Conservation (phyloP, 2,113 vertebrate species). For the Anarrhichthys ocellatus region DNA sequence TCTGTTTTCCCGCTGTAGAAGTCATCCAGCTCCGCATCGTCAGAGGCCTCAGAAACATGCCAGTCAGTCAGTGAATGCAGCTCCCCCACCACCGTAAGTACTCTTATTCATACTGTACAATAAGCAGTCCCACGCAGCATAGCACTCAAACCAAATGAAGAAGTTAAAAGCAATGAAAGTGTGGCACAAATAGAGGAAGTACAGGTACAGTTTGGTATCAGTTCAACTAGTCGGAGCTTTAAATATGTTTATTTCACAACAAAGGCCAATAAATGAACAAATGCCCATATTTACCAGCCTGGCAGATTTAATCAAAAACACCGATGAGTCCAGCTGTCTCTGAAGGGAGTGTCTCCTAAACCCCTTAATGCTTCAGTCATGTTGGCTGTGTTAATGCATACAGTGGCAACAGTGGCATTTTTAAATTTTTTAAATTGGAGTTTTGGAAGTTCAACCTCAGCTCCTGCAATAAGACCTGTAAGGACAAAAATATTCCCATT, state of each 20-base stretch:
- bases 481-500: neutral
- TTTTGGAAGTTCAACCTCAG: neutral
- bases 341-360: neutral
- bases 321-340: neutral
- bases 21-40: conserved; percentile 97
- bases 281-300: neutral
- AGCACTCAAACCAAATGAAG: neutral
- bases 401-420: neutral
- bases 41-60: conserved; percentile 97
- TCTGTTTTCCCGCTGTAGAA: conserved; percentile 82
- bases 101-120: neutral
- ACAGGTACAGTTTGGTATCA: neutral
- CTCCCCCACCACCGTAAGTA: conserved; percentile 96
- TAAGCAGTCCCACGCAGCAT: no score
- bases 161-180: neutral
- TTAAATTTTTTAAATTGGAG: neutral
- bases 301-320: no score
- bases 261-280: neutral
- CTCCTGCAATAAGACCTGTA: neutral
- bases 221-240: neutral
- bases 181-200: neutral
- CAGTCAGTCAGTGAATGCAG: conserved; percentile 99
- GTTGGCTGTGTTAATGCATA: neutral
- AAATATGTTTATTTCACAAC: neutral
- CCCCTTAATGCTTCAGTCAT: neutral